Conservation (phyloP, 2,888 invertebrate genomes). For the Psylliodes chrysocephalus region DNA sequence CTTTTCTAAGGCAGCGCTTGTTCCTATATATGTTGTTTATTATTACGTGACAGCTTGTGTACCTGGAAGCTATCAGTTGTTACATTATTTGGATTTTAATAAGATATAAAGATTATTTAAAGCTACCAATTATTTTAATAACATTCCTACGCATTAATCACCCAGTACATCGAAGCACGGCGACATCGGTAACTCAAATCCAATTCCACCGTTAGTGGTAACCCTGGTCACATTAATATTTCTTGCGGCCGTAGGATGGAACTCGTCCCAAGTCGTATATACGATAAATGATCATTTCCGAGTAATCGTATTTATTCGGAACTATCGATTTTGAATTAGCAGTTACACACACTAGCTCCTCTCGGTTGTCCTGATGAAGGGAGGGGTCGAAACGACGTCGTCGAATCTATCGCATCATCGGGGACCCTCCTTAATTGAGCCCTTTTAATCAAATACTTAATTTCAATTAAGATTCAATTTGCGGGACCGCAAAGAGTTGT, state of each 20-base stretch:
- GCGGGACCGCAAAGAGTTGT: constrained; percentile 14
- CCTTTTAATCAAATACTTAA: constrained; percentile 29
- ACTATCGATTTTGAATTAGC: constrained; percentile 42
- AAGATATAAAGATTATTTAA: no score
- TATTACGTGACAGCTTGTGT: no score
- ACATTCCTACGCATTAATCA: no score
- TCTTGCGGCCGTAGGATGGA: constrained; percentile 30
- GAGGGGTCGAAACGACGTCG: neutral
- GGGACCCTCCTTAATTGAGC: constrained; percentile 24
- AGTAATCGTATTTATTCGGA: constrained; percentile 40
- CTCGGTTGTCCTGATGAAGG: constrained; percentile 14
- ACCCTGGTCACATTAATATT: constrained; percentile 35
- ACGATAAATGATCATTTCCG: constrained; percentile 42
- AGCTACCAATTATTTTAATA: no score
- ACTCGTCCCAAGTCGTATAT: constrained; percentile 27
- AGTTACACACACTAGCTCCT: constrained; percentile 27
- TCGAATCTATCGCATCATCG: constrained; percentile 1
- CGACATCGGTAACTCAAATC: neutral
- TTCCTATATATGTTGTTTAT: no score
- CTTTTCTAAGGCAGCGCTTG: no score
- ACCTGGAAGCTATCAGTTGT: no score
- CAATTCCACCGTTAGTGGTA: constrained; percentile 1
- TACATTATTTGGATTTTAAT: no score
- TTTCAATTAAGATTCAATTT: constrained; percentile 28
- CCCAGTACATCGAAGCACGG: neutral